These are phyloP conservation scores for Steinernema carpocapsae DNA, from an alignment of 2,888 invertebrate species.

Conservation along the genomic window DNA sequence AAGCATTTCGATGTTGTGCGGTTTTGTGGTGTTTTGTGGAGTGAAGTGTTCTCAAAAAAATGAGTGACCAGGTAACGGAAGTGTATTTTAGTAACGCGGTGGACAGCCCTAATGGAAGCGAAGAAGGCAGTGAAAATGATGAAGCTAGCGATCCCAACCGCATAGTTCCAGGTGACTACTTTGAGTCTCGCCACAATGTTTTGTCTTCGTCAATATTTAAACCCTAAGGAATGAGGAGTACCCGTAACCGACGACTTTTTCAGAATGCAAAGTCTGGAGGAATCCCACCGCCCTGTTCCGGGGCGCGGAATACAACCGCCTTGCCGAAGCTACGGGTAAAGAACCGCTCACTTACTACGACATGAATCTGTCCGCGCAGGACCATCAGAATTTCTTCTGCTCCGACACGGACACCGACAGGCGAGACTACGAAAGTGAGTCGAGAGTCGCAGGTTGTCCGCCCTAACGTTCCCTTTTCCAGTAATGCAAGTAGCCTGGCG, in stretches of 20 bases:
- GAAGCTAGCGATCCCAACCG: conserved; percentile 54
- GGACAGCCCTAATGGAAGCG: conserved; percentile 51
- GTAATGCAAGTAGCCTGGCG: conserved; percentile 84
- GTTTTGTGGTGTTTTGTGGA: conserved; percentile 9
- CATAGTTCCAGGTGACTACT: conserved; percentile 46
- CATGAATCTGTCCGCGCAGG: conserved; percentile 97
- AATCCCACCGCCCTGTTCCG: conserved; percentile 93
- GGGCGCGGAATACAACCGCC: conserved; percentile 94
- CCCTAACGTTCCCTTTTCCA: conserved; percentile 58
- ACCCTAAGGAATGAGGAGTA: neutral
- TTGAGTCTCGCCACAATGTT: conserved; percentile 13
- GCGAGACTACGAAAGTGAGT: conserved; percentile 82
- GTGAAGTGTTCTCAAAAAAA: conserved; percentile 7
- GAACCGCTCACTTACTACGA: conserved; percentile 97
- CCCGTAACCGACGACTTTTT: conserved; percentile 8
- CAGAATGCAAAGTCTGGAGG: conserved; percentile 92
- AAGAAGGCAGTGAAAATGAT: conserved; percentile 63
- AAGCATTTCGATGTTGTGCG: conserved; percentile 14
- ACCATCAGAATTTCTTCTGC: conserved; percentile 94
- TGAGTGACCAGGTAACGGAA: conserved; percentile 5
- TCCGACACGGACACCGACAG: conserved; percentile 86
- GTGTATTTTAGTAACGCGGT: conserved; percentile 54
- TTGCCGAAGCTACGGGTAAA: conserved; percentile 80
- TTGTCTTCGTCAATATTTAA: neutral
- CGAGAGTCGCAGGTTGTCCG: too few relatives aligned